Evolutionary conservation across 2,888 invertebrate species (phyloP).

Genomic region (Dicyrtoma fusca): DNA sequence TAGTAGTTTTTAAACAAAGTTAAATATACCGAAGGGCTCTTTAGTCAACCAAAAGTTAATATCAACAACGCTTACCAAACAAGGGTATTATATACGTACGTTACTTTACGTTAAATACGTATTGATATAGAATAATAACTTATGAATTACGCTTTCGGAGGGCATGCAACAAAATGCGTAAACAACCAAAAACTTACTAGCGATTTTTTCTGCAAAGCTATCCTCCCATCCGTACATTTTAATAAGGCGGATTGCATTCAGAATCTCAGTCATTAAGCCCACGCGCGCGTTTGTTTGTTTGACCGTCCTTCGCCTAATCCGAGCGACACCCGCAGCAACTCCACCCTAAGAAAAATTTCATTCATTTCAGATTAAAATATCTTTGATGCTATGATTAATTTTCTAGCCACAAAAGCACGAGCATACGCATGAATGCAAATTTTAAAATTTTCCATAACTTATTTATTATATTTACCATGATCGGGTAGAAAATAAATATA

Average conservation of each 20-base stretch:
- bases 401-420: too few species aligned
- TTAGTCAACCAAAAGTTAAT: too few species aligned
- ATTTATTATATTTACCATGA: slow-evolving; percentile 62
- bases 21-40: too few species aligned
- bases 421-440: too few species aligned
- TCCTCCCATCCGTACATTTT: slow-evolving; percentile 67
- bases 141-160: too few species aligned
- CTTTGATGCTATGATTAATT: too few species aligned
- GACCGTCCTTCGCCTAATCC: slow-evolving; percentile 58
- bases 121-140: too few species aligned
- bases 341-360: slow-evolving; percentile 55
- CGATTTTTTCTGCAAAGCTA: slow-evolving; percentile 61
- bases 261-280: slow-evolving; percentile 63
- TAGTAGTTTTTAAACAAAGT: too few species aligned
- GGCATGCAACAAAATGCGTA: neutral
- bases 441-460: too few species aligned
- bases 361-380: neutral
- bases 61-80: too few species aligned
- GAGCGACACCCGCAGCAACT: slow-evolving; percentile 58
- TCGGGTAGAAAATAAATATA: slow-evolving; percentile 60
- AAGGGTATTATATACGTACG: neutral
- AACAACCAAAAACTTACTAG: slow-evolving; percentile 49
- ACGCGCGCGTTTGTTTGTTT: slow-evolving; percentile 59
- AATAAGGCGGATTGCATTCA: slow-evolving; percentile 63
- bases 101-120: neutral